Evolutionary conservation across 1,140 invertebrate species (phyloP), one percentile per base, ranked within the genome.

Genomic region (Drosophila quadrilineata): DNA sequence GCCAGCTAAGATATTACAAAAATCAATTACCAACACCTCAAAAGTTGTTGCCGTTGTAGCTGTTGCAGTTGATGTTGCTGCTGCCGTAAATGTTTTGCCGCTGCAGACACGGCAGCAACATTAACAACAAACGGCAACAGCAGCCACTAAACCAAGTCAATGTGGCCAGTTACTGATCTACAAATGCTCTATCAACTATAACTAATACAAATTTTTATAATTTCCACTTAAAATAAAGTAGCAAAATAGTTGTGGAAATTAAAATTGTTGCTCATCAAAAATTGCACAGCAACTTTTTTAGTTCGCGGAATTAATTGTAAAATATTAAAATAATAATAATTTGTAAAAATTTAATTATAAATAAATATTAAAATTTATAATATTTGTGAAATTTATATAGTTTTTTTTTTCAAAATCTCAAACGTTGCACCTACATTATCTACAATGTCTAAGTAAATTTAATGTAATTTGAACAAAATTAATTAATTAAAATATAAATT

Each of bases 1-100:
- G 66, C 75, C 80, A 85, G 79, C 79, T 41, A 75, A 85, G 80
- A 85, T 85, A 85, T 85, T 85, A 85, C 79, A 85, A 85, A 85
- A 85, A 85, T 85, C 79, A 85, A 85, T 85, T 85, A 85, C 79
- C 79, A 85, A 85, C 79, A 85, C 79, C 74, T 85, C 79, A 79
- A 85, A 84, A 86, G 56, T 63, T 75, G 73, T 57, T 71, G 65
- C 43, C 62, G 52, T 53, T 48, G 45, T 53, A 53, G 36, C 50
- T 49, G 73, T 48, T 68, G 58, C 40, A 17, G 36, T 19, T 17
- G n/a, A 38, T 38, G 35, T 17, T 46, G 45, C 26, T 41, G 33
- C 46, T 56, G 40, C 41, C 41, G 41, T 66, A 52, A 49, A 50
- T 53, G 40, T 56, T 52, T n/a, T 45, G 21, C 43, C 28, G 12